These are phyloP conservation scores for Dicycla oo DNA, from an alignment of 2,888 invertebrate species.

Conservation along the genomic window DNA sequence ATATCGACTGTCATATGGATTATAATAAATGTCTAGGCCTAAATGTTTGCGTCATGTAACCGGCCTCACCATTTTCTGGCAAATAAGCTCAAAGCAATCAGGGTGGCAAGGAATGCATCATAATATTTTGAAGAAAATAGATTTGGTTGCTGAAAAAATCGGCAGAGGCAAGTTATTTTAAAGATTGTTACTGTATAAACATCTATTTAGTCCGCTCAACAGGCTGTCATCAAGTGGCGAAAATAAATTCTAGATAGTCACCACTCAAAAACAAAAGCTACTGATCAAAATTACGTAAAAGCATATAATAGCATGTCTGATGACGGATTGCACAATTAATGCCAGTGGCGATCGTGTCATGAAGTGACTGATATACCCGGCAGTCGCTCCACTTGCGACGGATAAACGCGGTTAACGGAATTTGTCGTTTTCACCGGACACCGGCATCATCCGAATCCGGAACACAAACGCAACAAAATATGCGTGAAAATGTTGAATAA, in stretches of 20 bases:
- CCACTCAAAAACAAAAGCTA: constrained; percentile 26
- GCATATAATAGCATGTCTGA: constrained; percentile 44
- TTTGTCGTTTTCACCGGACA: constrained; percentile 74
- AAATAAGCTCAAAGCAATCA: neutral
- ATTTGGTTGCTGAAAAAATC: neutral
- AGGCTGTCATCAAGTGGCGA: neutral
- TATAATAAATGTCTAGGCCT: too few relatives aligned
- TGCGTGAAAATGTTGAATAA: constrained; percentile 67
- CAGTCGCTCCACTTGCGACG: constrained; percentile 65
- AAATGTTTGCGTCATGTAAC: neutral
- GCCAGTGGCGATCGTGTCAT: constrained; percentile 32
- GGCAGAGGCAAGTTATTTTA: neutral
- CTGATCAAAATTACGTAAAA: constrained; percentile 50
- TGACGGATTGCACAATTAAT: constrained; percentile 56
- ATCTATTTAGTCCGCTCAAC: neutral
- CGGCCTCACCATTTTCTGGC: too few relatives aligned
- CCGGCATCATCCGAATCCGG: constrained; percentile 67
- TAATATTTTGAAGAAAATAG: too few relatives aligned
- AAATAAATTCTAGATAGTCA: neutral
- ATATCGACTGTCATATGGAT: constrained; percentile 20
- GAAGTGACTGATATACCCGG: constrained; percentile 64
- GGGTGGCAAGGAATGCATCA: too few relatives aligned
- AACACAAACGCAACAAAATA: constrained; percentile 68
- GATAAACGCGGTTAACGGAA: constrained; percentile 72
- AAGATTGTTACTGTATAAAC: too few relatives aligned